Evolutionary conservation across 2,113 vertebrate genomes (phyloP).

Genomic region (Ardeotis arabs): DNA sequence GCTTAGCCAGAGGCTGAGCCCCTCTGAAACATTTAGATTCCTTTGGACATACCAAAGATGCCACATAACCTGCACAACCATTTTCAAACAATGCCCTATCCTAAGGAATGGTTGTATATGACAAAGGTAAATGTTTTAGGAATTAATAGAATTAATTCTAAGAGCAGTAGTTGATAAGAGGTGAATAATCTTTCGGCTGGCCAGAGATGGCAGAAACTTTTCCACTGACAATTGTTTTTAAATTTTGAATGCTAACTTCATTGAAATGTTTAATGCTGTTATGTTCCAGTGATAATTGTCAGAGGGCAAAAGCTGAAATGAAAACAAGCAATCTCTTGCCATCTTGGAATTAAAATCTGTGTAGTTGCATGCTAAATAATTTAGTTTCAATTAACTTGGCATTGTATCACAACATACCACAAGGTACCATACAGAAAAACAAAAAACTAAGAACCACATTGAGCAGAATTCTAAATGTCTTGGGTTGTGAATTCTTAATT

Average conservation of each 20-base stretch:
- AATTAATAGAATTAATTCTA: not conserved
- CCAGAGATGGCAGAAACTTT: not conserved
- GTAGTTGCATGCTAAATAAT: not conserved
- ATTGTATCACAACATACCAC: not conserved
- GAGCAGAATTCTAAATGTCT: not conserved
- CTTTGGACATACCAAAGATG: not conserved
- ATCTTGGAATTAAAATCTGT: not conserved
- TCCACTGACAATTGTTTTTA: not conserved
- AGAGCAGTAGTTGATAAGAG: not conserved
- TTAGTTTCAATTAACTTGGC: not conserved
- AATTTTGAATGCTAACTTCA: not conserved
- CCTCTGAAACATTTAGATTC: not conserved
- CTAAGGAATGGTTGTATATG: not conserved
- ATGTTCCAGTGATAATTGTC: not conserved
- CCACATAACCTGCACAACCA: not conserved
- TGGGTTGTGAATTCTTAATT: not conserved
- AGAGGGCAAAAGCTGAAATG: not conserved
- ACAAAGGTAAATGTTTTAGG: not conserved
- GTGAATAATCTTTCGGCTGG: not conserved
- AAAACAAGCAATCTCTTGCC: not conserved
- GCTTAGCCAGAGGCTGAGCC: not conserved
- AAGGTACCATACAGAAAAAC: not conserved
- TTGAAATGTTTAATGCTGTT: not conserved
- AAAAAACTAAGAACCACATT: not conserved
- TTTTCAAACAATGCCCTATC: not conserved